Conservation (phyloP, 2,113 vertebrate species). For the Pleuronectes platessa region DNA sequence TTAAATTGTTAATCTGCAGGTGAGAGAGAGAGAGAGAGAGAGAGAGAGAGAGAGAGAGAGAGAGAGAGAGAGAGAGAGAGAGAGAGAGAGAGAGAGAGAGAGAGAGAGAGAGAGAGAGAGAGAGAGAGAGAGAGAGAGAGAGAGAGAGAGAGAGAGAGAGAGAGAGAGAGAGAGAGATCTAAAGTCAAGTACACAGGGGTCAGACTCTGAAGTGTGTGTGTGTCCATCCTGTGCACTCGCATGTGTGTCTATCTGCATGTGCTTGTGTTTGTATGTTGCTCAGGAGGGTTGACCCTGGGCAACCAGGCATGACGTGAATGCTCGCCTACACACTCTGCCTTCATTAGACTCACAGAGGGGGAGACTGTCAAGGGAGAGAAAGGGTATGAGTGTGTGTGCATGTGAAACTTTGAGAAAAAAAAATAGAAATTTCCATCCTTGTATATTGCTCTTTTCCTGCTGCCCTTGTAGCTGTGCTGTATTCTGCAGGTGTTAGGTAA, state of each 20-base stretch:
- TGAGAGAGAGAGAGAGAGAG: conserved; percentile 7
- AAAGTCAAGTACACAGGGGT: conserved; percentile 34
- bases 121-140: not conserved
- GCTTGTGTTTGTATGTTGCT: conserved; percentile 35
- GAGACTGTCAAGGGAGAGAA: conserved; percentile 45
- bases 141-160: no score
- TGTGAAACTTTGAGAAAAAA: not conserved
- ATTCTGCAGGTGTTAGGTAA: not conserved
- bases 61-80: no score
- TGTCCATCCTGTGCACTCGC: not conserved
- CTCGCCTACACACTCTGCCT: conserved; percentile 66
- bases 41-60: no score
- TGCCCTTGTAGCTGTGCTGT: conserved; percentile 26
- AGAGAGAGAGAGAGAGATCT: conserved; percentile 29
- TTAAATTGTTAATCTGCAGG: conserved; percentile 47
- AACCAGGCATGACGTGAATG: conserved; percentile 48
- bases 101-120: conserved; percentile 5
- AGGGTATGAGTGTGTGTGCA: not conserved
- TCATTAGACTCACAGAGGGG: conserved; percentile 68
- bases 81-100: conserved; percentile 21
- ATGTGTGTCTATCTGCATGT: conserved; percentile 9
- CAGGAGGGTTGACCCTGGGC: conserved; percentile 47
- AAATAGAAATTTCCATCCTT: not conserved
- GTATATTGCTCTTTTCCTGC: conserved; percentile 14
- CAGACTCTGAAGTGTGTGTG: conserved; percentile 1